Evolutionary conservation across 2,797 vertebrate species (phyloP).

Genomic region (Miichthys miiuy): DNA sequence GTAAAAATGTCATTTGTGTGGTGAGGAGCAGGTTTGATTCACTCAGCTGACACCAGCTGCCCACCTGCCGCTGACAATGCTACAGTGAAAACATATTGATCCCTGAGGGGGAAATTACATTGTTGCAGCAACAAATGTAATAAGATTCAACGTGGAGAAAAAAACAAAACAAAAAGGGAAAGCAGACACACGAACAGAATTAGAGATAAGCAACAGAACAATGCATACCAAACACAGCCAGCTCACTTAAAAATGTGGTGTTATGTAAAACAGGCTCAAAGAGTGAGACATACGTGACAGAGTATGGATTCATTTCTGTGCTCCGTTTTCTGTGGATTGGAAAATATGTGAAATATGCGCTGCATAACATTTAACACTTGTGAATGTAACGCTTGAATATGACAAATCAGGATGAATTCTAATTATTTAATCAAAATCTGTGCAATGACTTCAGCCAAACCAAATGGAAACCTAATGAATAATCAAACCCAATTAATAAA

Average conservation of each 20-base stretch:
- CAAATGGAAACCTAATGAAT: neutral
- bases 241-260: neutral
- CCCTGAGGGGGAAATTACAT: neutral
- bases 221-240: neutral
- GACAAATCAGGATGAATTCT: neutral
- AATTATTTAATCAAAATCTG: neutral
- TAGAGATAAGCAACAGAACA: neutral
- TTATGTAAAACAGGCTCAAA: neutral
- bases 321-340: neutral
- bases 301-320: neutral
- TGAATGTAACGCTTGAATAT: neutral
- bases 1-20: neutral
- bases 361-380: neutral
- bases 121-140: neutral
- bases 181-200: neutral
- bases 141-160: neutral
- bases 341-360: too few species aligned
- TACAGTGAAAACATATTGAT: constrained; percentile 20
- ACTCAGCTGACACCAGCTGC: constrained; percentile 4
- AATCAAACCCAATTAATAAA: neutral
- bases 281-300: neutral
- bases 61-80: neutral
- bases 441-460: neutral
- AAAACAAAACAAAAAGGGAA: neutral
- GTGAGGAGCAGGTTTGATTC: constrained; percentile 6